Evolutionary conservation across 2,888 invertebrate genomes (phyloP), one percentile per base, ranked within the genome.

Genomic region (Macropis europaea): DNA sequence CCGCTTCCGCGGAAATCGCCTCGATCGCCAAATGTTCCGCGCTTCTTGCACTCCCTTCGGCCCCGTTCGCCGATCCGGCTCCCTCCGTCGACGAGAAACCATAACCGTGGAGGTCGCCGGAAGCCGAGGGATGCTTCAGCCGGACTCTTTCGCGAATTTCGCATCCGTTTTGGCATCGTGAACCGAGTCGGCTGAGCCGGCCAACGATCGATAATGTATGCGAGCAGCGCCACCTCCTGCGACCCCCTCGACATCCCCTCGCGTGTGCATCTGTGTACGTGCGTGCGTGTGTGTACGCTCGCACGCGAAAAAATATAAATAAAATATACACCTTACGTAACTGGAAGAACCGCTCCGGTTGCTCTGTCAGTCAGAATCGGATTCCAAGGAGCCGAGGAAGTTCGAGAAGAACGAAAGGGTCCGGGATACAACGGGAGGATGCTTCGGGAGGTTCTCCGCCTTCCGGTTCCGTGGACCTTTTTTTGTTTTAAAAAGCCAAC

Each of bases 121-220:
- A 28, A 30, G 52, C 24, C 30, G 32, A 34, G 6, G n/a, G 22
- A 19, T 22, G 32, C 28, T 69, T 72, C 43, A 52, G 32, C 54
- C 61, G 40, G 48, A 56, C 52, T 48, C 62, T 66, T 74, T 72
- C 63, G 66, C 74, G 77, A 83, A 83, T 77, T 83, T 82, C 63
- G 67, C 77, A 73, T 83, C 67, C 74, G 69, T 79, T 82, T 81
- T 81, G 79, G 77, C 81, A 73, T 79, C 63, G 67, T 28, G 50
- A 61, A 48, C 61, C 38, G 43, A n/a, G 50, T 11, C 57, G 73
- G 73, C 53, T 54, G 68, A 74, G 67, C 64, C 40, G 69, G 71
- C 71, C 61, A 68, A 64, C 52, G 76, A 60, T 81, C 77, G 76
- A 82, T 82, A 82, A 82, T 79, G 75, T 82, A 82, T 82, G 81